Evolutionary conservation across 2,888 invertebrate genomes (phyloP).

Genomic region (Scaptomyza parva): DNA sequence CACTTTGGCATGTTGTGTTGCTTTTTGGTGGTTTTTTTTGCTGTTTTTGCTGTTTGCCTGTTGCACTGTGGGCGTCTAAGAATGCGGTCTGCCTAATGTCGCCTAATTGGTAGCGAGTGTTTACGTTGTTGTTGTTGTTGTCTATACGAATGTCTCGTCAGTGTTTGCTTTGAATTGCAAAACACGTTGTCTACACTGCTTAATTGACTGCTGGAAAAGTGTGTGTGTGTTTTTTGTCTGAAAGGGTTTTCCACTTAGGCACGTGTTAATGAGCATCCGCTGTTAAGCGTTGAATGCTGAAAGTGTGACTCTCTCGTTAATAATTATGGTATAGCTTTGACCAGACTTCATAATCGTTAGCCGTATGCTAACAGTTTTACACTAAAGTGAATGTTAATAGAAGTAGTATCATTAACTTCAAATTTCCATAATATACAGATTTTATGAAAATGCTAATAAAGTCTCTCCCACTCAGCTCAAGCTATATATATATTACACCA

Average conservation of each 20-base stretch:
- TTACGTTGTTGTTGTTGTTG: slow-evolving; percentile 26
- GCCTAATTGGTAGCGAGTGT: slow-evolving; percentile 51
- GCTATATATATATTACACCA: neutral
- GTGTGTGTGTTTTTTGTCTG: neutral
- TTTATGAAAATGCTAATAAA: too few relatives aligned
- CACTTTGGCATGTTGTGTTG: slow-evolving; percentile 35
- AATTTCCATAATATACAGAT: neutral
- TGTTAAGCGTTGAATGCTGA: neutral
- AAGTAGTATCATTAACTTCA: too few relatives aligned
- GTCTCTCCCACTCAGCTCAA: neutral
- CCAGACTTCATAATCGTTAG: neutral
- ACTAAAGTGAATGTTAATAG: neutral
- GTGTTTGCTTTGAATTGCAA: slow-evolving; percentile 35
- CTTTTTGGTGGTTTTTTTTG: too few relatives aligned
- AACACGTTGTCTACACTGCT: slow-evolving; percentile 20
- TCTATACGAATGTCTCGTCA: slow-evolving; percentile 15
- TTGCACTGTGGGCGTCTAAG: slow-evolving; percentile 55
- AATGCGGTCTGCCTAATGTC: slow-evolving; percentile 65
- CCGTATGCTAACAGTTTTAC: neutral
- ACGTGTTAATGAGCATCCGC: slow-evolving; percentile 20
- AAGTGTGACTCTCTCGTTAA: slow-evolving; percentile 2
- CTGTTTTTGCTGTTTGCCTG: slow-evolving; percentile 18
- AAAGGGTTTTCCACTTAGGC: slow-evolving; percentile 4
- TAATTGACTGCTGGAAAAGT: slow-evolving; percentile 26
- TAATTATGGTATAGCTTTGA: neutral